Base-by-base conservation (phyloP, 2,113 vertebrate genomes). In the Mesembrinibis cayennensis region DNA sequence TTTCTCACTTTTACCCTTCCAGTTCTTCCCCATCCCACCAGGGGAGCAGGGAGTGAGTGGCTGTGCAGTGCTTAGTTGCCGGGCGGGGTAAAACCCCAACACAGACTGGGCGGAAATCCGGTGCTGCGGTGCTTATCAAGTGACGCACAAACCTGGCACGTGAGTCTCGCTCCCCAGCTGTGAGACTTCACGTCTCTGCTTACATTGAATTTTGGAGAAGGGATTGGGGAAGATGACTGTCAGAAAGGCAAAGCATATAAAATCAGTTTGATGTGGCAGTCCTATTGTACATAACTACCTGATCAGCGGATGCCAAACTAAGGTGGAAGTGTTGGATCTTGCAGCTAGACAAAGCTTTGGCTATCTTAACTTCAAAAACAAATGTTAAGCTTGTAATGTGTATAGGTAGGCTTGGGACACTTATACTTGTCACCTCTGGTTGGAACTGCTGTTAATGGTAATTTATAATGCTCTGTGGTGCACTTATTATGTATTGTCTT, bases 31-130 rank as follows among this genome's bases (percentile, higher is more conserved):
- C 32, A 22, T 22, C 32, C 20, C 27, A 34, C 19, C 8, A 8
- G 55, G 12, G 8, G 30, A 13, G 20, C 2, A 8, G 55, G 10
- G n/a, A 32, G 12, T 7, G 9, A 50, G 29, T 1, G 3, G 36
- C 58, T 20, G 5, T 53, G 59, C 21, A 34, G 34, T 47, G 22
- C 20, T 22, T 34, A 58, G 20, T n/a, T n/a, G 32, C 32, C 8
- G 12, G 56, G 22, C 3, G 2, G n/a, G 47, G 47, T 42, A 53
- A 80, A 65, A 42, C 30, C 16, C 22, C 3, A 2, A 14, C 32
- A 16, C 21, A 45, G 74, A 10, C 19, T 8, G 18, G 25, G 16
- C 0, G 1, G n/a, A 67, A 61, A 45, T 21, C 18, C 1, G 0
- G 53, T 49, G 45, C n/a, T 55, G 17, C 15, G n/a, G 34, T 9